Percentiles rank a stretch among this genome's conserved stretches.
Evolutionary conservation across 2,888 invertebrate genomes (phyloP).

Genomic region (Xanthorhoe spadicearia): DNA sequence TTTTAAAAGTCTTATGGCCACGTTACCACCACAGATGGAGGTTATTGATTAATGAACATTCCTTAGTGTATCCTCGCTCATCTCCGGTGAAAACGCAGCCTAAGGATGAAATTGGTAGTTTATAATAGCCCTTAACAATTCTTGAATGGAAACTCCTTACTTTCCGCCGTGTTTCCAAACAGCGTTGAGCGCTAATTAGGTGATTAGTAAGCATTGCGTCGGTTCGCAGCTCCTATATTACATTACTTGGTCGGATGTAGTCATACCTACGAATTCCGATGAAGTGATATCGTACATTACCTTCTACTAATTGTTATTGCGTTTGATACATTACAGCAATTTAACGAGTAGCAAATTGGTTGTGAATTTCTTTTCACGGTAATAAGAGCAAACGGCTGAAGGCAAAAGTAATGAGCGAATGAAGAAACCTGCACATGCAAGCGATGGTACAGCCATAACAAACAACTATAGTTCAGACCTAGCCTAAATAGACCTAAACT

Average conservation of each 20-base stretch:
- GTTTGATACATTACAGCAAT: slow-evolving; percentile 3
- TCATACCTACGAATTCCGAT: slow-evolving; percentile 28
- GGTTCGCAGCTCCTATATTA: slow-evolving; percentile 33
- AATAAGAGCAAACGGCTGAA: not conserved
- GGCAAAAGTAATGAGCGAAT: too few species aligned
- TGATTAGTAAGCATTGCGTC: slow-evolving; percentile 36
- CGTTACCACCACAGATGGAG: too few species aligned
- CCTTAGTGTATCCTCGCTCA: not conserved
- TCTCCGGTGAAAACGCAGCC: too few species aligned
- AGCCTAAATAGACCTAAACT: too few species aligned
- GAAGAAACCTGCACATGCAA: too few species aligned
- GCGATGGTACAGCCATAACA: too few species aligned
- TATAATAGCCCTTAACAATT: slow-evolving; percentile 4
- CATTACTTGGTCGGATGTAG: slow-evolving; percentile 24
- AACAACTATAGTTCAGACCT: not conserved
- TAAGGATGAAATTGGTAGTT: not conserved
- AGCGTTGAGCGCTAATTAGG: slow-evolving; percentile 36
- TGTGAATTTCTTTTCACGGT: not conserved
- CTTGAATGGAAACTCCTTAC: slow-evolving; percentile 16
- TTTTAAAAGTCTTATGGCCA: too few species aligned
- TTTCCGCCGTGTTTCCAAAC: slow-evolving; percentile 31
- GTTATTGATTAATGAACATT: too few species aligned
- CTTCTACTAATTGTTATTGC: slow-evolving; percentile 23
- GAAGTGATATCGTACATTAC: slow-evolving; percentile 16
- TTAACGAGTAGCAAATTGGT: not conserved